phyloP scores from a whole-genome alignment of 1,140 invertebrate genomes.

The Eumaeus atala region DNA sequence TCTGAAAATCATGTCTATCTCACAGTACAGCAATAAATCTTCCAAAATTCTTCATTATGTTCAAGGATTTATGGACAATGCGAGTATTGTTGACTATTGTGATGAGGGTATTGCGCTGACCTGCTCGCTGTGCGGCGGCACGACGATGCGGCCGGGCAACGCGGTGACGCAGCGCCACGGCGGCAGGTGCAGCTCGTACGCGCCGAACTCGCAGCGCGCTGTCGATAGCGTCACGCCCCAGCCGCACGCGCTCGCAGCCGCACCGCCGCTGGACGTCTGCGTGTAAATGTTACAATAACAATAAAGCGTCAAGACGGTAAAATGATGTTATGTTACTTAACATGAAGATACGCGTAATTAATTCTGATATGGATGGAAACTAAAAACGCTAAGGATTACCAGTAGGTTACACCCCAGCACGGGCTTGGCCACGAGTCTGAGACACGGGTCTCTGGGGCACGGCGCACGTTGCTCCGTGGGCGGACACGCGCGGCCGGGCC shows the following conservation, averaged over 20 bases:
- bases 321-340: no score
- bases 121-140: constrained; percentile 51
- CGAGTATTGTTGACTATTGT: no score
- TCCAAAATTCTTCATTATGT: no score
- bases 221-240: constrained; percentile 53
- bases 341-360: no score
- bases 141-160: constrained; percentile 50
- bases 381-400: constrained; percentile 24
- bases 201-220: constrained; percentile 16
- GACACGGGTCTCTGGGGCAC: constrained; percentile 52
- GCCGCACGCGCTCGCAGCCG: constrained; percentile 45
- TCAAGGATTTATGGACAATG: no score
- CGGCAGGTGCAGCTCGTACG: constrained; percentile 38
- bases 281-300: no score
- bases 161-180: constrained; percentile 56
- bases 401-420: constrained; percentile 52
- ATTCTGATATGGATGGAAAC: no score
- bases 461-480: constrained; percentile 56
- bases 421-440: constrained; percentile 51
- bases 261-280: constrained; percentile 45
- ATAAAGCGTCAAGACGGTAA: no score
- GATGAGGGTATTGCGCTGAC: constrained; percentile 20
- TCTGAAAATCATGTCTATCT: no score
- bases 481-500: constrained; percentile 57
- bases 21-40: no score